These are phyloP conservation scores for Leptatherina wallacei DNA, from an alignment of 2,797 vertebrate genomes.

Conservation along the genomic window DNA sequence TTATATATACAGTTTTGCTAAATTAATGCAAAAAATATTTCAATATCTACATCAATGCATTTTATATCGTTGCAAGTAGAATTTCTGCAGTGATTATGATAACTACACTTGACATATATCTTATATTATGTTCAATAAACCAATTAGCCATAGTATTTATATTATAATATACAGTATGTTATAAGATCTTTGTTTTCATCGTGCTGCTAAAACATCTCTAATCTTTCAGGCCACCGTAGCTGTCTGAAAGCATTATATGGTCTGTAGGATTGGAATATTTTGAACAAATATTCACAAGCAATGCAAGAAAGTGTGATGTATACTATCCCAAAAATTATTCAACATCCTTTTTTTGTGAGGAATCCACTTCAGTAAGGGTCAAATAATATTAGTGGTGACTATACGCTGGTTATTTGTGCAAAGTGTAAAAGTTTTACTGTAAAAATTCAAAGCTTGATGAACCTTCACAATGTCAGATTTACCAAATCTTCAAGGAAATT, in stretches of 20 bases:
- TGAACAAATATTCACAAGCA: too few species aligned
- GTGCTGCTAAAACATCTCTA: neutral
- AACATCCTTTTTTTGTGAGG: too few species aligned
- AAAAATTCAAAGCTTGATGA: too few species aligned
- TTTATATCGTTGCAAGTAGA: neutral
- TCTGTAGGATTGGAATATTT: too few species aligned
- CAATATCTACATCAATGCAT: neutral
- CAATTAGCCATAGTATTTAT: neutral
- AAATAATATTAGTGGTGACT: too few species aligned
- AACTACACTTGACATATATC: neutral
- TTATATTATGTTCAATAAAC: neutral
- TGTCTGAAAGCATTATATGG: neutral
- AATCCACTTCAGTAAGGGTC: too few species aligned
- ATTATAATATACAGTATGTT: neutral
- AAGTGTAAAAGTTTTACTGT: too few species aligned
- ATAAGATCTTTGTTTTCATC: neutral
- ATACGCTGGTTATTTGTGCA: too few species aligned
- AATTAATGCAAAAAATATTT: neutral
- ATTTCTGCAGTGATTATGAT: conserved; percentile 3
- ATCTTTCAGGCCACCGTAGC: neutral
- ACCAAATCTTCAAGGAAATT: too few species aligned
- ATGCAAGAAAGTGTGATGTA: too few species aligned
- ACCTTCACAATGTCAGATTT: too few species aligned
- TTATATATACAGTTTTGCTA: neutral
- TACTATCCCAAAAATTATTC: too few species aligned